Evolutionary conservation across 2,888 invertebrate species (phyloP).

Genomic region (Drosophila recens): DNA sequence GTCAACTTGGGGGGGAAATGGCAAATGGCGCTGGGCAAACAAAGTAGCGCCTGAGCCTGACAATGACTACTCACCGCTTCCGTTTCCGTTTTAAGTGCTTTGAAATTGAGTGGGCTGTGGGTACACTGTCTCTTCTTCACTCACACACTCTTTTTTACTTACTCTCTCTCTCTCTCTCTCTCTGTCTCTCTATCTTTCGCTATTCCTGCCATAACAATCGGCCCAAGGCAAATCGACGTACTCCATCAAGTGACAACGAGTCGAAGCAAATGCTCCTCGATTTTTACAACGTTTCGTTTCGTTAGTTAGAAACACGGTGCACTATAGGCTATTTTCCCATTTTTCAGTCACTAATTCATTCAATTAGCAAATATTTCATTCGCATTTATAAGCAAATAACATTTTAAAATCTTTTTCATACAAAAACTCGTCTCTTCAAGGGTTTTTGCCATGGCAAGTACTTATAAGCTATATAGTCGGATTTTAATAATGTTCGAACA

Average conservation of each 20-base stretch:
- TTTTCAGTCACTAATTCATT: no score
- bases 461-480: no score
- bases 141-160: neutral
- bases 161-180: neutral
- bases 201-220: slow-evolving; percentile 30
- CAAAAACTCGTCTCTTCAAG: no score
- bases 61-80: slow-evolving; percentile 76
- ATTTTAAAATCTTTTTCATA: no score
- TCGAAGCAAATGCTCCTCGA: slow-evolving; percentile 21
- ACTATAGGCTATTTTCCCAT: neutral
- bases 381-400: no score
- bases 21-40: slow-evolving; percentile 61
- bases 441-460: no score
- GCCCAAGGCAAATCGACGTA: slow-evolving; percentile 45
- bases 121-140: neutral
- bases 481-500: no score
- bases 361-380: no score
- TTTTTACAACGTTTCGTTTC: slow-evolving; percentile 16
- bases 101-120: slow-evolving; percentile 50
- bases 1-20: slow-evolving; percentile 35
- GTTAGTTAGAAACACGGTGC: slow-evolving; percentile 56
- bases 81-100: slow-evolving; percentile 73
- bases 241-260: slow-evolving; percentile 64
- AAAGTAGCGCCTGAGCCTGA: slow-evolving; percentile 69
- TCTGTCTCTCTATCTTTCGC: slow-evolving; percentile 11